These are phyloP conservation scores for Mohoua ochrocephala DNA, from an alignment of 2,113 vertebrate genomes.

Conservation along the genomic window DNA sequence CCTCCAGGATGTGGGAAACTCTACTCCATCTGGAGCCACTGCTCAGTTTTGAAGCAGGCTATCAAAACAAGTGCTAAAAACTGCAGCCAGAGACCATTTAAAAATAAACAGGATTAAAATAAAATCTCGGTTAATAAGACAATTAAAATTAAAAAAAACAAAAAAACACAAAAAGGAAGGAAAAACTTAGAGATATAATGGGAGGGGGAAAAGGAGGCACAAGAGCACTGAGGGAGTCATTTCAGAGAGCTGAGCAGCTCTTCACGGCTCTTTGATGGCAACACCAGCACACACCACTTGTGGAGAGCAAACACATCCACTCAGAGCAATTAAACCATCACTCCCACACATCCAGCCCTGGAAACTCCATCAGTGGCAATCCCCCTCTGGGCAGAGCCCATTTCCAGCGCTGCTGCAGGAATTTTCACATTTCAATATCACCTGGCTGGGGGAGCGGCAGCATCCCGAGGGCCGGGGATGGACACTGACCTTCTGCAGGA, in stretches of 20 bases:
- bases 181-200: not conserved
- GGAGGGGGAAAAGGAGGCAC: not conserved
- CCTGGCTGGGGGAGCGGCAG: not conserved
- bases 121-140: slow-evolving; percentile 19
- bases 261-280: not conserved
- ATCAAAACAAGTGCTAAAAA: slow-evolving; percentile 8
- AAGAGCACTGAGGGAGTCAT: not conserved
- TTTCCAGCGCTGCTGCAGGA: not conserved
- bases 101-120: slow-evolving; percentile 19
- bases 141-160: not conserved
- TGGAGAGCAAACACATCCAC: not conserved
- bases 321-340: not conserved
- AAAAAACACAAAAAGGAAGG: not conserved
- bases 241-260: not conserved
- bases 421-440: not conserved
- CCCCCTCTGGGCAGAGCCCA: not conserved
- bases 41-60: slow-evolving; percentile 14
- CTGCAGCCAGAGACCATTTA: slow-evolving; percentile 10
- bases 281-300: not conserved
- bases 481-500: slow-evolving; percentile 84
- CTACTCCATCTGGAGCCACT: slow-evolving; percentile 46
- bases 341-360: not conserved
- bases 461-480: fast-evolving
- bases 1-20: not conserved
- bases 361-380: not conserved